These are phyloP conservation scores for Melieria omissa DNA, from an alignment of 2,888 invertebrate species.

Conservation along the genomic window DNA sequence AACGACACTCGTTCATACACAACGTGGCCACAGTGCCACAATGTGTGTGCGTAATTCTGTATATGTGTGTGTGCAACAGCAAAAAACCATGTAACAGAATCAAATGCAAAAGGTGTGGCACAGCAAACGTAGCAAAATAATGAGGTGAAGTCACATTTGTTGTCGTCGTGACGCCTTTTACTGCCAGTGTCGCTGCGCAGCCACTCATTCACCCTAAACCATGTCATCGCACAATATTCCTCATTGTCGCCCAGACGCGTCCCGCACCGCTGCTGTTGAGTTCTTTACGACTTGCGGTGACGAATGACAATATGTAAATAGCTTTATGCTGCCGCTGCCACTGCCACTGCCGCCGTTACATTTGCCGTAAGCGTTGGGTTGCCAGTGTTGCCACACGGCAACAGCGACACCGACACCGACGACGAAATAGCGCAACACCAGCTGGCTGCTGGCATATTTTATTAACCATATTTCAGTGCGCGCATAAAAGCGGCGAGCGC, in stretches of 20 bases:
- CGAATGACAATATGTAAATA: constrained; percentile 23
- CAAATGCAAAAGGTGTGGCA: too few relatives aligned
- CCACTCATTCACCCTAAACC: background rate
- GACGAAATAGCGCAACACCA: too few relatives aligned
- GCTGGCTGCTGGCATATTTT: constrained; percentile 3
- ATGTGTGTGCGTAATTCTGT: too few relatives aligned
- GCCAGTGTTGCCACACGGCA: background rate
- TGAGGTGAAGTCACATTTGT: constrained; percentile 2
- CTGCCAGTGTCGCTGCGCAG: background rate
- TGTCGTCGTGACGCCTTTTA: background rate
- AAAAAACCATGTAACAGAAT: too few relatives aligned
- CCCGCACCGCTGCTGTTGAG: background rate
- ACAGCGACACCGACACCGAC: too few relatives aligned
- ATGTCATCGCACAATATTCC: background rate
- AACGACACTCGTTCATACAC: too few relatives aligned
- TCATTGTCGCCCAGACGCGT: background rate
- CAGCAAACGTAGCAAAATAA: background rate
- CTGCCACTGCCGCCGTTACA: background rate
- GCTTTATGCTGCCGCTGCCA: background rate
- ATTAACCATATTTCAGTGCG: constrained; percentile 17
- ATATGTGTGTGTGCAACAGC: too few relatives aligned
- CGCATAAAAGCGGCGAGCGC: background rate
- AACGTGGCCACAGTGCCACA: too few relatives aligned
- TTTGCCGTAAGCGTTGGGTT: background rate
- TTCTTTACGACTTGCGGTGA: constrained; percentile 12